Evolutionary conservation across 2,888 invertebrate genomes (phyloP), one percentile per base, ranked within the genome.

Genomic region (Leucophenga montana): DNA sequence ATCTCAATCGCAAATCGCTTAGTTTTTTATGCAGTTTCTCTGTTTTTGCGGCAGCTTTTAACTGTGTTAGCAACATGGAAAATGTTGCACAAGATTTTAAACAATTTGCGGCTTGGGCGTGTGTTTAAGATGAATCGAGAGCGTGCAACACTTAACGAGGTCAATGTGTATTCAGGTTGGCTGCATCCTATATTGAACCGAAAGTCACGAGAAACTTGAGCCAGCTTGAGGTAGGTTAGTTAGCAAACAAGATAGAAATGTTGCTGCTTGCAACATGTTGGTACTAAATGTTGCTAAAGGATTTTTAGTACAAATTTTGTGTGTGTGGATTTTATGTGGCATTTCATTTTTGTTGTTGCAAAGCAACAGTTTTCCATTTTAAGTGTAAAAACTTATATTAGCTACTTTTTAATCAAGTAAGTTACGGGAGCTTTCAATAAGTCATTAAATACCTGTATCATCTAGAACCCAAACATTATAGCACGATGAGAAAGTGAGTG

Each of bases 161-260:
- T 66, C 56, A 54, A 13, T 53, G 66, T 46, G 46, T 67, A 46
- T 57, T 27, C 67, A 18, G 5, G 0, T 67, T 56, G 11, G 8
- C 22, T 27, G 2, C 27, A 27, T 27, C 4, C 27, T 5, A n/a
- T 46, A 22, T 8, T n/a, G 33, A 39, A 33, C 39, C 8, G 33
- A 13, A 33, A 9, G 14, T 27, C 3, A 27, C 3, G 33, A 5
- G 16, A 8, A 61, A 16, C 18, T 53, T 53, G 9, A 16, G 20
- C n/a, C 18, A n/a, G 31, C 66, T 56, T 57, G 67, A n/a, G 39
- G 44, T 56, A 68, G 56, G 68, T 68, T 20, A 66, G 56, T 54
- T 61, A 62, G 13, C 11, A 50, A 27, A 4, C 27, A 27, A 27
- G 27, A 27, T 27, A 27, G 27, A 27, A 3, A 27, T 27, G 27